A percentile compares a stretch with the other conserved stretches of the same genome.
Evolutionary conservation across 2,113 vertebrate genomes (phyloP).

Genomic region (Myocastor coypus): DNA sequence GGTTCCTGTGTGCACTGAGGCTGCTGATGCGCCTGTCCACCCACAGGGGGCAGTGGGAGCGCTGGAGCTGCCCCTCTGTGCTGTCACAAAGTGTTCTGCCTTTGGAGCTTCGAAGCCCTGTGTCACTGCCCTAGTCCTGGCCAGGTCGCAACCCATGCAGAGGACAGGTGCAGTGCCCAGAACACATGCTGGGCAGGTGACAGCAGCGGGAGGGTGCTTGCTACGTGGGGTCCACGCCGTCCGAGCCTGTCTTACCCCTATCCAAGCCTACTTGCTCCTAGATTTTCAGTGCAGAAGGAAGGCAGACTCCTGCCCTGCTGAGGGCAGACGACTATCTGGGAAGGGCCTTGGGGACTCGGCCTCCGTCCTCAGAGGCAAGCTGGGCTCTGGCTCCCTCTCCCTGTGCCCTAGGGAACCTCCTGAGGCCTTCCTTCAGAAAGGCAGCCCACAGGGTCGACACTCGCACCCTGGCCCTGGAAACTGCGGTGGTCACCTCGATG

Average conservation of each 20-base stretch:
- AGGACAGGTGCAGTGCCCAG: not conserved
- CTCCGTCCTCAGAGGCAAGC: not conserved
- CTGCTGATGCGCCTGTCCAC: not conserved
- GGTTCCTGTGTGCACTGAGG: not conserved
- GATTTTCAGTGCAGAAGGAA: not conserved
- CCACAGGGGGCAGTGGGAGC: not conserved
- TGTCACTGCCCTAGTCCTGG: not conserved
- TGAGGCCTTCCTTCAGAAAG: not conserved
- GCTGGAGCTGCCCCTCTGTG: not conserved
- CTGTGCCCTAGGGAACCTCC: too few species aligned
- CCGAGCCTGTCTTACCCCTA: not conserved
- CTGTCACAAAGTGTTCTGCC: not conserved
- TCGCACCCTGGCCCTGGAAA: too few species aligned
- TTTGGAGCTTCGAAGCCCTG: not conserved
- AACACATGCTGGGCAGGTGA: not conserved
- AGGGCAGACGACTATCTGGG: not conserved
- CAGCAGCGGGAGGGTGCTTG: not conserved
- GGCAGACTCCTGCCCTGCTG: not conserved
- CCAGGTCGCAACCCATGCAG: rapidly evolving
- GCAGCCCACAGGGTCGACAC: not conserved
- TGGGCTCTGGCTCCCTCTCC: not conserved
- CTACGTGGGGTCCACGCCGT: not conserved
- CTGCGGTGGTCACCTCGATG: not conserved
- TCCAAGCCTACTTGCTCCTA: not conserved
- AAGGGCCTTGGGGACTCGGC: not conserved